Percentiles rank a stretch among this genome's conserved stretches.
These are phyloP conservation scores for Venustoraphidia nigricollis DNA, from an alignment of 2,888 invertebrate genomes.

Conservation along the genomic window DNA sequence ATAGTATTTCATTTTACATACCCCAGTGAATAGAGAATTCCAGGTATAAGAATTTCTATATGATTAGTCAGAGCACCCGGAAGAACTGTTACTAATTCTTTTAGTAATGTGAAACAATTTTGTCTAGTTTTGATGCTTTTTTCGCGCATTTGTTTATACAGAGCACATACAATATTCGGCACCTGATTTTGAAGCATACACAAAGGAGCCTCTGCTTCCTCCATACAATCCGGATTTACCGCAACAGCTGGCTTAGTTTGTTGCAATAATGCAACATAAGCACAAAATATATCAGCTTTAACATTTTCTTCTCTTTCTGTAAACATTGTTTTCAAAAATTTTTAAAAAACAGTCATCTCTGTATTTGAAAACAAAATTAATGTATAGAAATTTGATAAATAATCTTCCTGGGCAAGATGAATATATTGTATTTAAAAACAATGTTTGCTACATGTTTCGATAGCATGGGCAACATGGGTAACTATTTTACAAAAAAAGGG, in stretches of 20 bases:
- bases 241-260: slow-evolving; percentile 68
- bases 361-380: no score
- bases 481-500: no score
- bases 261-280: slow-evolving; percentile 81
- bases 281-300: slow-evolving; percentile 93
- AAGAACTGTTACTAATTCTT: slow-evolving; percentile 76
- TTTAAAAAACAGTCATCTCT: not conserved
- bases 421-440: no score
- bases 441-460: no score
- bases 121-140: slow-evolving; percentile 80
- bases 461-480: no score
- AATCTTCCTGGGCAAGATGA: no score
- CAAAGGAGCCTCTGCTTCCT: slow-evolving; percentile 57
- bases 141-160: slow-evolving; percentile 73
- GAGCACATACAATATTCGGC: slow-evolving; percentile 68
- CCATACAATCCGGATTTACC: slow-evolving; percentile 54
- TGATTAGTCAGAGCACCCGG: slow-evolving; percentile 80
- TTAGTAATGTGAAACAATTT: slow-evolving; percentile 79
- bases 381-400: no score
- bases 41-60: slow-evolving; percentile 71
- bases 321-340: slow-evolving; percentile 13
- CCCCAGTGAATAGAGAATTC: slow-evolving; percentile 74
- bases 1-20: slow-evolving; percentile 16
- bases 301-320: slow-evolving; percentile 96
- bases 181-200: slow-evolving; percentile 44